phyloP scores from a whole-genome alignment of 1,140 invertebrate genomes.

The Nymphalis io region DNA sequence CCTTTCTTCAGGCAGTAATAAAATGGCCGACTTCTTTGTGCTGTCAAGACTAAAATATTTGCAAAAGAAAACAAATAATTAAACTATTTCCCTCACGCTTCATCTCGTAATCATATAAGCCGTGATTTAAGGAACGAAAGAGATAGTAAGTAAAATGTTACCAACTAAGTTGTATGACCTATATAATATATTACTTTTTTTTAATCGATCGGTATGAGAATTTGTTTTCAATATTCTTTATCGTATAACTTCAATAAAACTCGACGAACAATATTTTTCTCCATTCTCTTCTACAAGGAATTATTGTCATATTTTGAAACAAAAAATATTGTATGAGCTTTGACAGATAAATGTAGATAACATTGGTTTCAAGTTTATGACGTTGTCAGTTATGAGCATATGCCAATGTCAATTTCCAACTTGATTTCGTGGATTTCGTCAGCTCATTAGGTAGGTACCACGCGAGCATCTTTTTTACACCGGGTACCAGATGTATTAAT shows the following conservation, averaged over 20 bases:
- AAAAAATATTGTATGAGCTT: no score
- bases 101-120: conserved; percentile 54
- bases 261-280: no score
- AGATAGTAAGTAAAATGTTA: conserved; percentile 60
- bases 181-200: no score
- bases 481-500: conserved; percentile 38
- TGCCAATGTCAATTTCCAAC: conserved; percentile 33
- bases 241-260: no score
- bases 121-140: conserved; percentile 62
- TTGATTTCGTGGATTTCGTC: conserved; percentile 53
- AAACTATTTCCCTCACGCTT: conserved; percentile 73
- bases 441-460: conserved; percentile 46
- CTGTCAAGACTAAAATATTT: conserved; percentile 75
- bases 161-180: conserved; percentile 32
- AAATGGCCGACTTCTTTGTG: conserved; percentile 81
- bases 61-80: conserved; percentile 79
- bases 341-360: no score
- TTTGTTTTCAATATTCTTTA: no score
- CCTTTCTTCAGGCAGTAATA: conserved; percentile 66
- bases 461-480: conserved; percentile 50
- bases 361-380: background rate
- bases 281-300: no score
- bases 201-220: no score
- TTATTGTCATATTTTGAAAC: no score
- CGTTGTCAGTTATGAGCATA: background rate